These are phyloP conservation scores for Myiozetetes cayanensis DNA, from an alignment of 2,113 vertebrate genomes.

Conservation along the genomic window DNA sequence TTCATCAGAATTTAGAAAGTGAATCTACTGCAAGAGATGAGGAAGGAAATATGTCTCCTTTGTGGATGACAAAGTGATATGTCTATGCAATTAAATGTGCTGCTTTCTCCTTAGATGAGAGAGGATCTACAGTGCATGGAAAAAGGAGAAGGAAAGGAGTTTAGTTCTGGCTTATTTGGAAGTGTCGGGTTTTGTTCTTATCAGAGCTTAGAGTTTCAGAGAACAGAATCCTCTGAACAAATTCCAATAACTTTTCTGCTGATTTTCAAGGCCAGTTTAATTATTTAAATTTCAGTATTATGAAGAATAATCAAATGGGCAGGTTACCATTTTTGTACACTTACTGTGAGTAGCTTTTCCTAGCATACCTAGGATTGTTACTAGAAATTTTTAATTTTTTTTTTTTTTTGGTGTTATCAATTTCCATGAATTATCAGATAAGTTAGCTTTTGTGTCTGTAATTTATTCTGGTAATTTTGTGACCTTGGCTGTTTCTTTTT, in stretches of 20 bases:
- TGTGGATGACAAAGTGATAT: not conserved
- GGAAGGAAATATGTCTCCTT: not conserved
- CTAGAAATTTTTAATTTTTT: not conserved
- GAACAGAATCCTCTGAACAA: conserved; percentile 8
- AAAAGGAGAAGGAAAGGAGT: not conserved
- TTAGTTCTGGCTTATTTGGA: not conserved
- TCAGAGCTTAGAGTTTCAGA: conserved; percentile 28
- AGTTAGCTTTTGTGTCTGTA: not conserved
- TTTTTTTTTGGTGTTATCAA: not conserved
- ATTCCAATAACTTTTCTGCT: not conserved
- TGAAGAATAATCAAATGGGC: not conserved
- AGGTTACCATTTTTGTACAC: not conserved
- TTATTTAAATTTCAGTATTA: not conserved
- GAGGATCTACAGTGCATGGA: not conserved
- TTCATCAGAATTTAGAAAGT: not conserved
- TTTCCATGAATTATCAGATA: not conserved
- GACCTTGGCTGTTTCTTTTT: not conserved
- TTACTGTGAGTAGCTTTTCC: not conserved
- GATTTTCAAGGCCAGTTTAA: not conserved
- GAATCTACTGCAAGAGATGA: not conserved
- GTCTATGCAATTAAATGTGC: not conserved
- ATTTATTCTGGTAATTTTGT: not conserved
- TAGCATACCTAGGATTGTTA: not conserved
- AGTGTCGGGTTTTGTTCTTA: conserved; percentile 31
- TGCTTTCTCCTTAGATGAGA: not conserved